These are phyloP conservation scores for Oncorhynchus gorbuscha DNA, from an alignment of 2,113 vertebrate genomes.

Conservation along the genomic window DNA sequence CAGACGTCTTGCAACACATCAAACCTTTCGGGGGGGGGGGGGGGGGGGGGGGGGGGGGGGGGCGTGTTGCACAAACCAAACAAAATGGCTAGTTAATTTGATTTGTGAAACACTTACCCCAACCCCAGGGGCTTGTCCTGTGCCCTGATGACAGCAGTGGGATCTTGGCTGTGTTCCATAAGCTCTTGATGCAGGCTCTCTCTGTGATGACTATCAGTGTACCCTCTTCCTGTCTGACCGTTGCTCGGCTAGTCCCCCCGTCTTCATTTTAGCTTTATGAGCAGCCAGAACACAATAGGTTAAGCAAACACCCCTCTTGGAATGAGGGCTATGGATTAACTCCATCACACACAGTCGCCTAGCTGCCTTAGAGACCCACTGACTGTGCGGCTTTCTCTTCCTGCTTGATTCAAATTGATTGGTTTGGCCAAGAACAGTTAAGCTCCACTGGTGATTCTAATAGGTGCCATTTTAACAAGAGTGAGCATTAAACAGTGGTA, in stretches of 20 bases:
- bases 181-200: slow-evolving; percentile 50
- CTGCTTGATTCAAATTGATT: background rate
- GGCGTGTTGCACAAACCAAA: background rate
- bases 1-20: slow-evolving; percentile 17
- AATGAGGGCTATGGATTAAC: slow-evolving; percentile 52
- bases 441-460: slow-evolving; percentile 15
- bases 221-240: slow-evolving; percentile 48
- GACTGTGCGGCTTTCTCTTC: slow-evolving; percentile 10
- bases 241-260: slow-evolving; percentile 33
- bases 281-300: slow-evolving; percentile 44
- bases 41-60: no score
- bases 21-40: background rate
- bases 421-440: slow-evolving; percentile 14
- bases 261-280: slow-evolving; percentile 51
- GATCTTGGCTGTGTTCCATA: slow-evolving; percentile 16
- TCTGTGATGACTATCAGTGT: slow-evolving; percentile 34
- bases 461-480: slow-evolving; percentile 19
- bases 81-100: background rate
- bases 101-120: slow-evolving; percentile 1
- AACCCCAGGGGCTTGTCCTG: background rate
- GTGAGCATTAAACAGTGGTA: slow-evolving; percentile 19
- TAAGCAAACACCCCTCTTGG: slow-evolving; percentile 61
- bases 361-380: slow-evolving; percentile 17
- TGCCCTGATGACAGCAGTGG: slow-evolving; percentile 10
- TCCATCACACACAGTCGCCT: slow-evolving; percentile 20